These are phyloP conservation scores for Sphaerophoria rueppellii DNA, from an alignment of 2,888 invertebrate genomes.

Conservation along the genomic window DNA sequence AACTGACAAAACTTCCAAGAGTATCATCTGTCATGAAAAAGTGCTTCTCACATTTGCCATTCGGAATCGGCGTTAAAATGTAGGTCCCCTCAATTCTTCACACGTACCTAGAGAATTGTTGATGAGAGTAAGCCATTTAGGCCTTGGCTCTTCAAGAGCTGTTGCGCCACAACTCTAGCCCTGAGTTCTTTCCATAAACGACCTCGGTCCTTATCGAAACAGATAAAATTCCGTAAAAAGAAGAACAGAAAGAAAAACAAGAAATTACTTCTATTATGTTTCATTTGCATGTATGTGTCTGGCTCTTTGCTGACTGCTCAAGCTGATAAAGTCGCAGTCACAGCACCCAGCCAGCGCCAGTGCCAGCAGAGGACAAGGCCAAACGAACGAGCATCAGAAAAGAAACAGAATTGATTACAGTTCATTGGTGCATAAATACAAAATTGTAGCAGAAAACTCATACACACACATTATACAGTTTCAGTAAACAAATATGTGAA, in stretches of 20 bases:
- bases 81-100: too few relatives aligned
- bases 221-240: conserved; percentile 24
- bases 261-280: conserved; percentile 25
- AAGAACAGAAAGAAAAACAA: not conserved
- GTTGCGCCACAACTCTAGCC: not conserved
- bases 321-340: not conserved
- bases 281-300: conserved; percentile 60
- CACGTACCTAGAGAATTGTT: too few relatives aligned
- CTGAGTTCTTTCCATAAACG: conserved; percentile 14
- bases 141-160: too few relatives aligned
- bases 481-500: not conserved
- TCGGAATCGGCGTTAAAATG: too few relatives aligned
- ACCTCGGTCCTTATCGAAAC: conserved; percentile 17
- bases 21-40: too few relatives aligned
- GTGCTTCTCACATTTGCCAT: too few relatives aligned
- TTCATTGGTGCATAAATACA: conserved; percentile 74
- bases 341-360: too few relatives aligned
- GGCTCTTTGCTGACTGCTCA: conserved; percentile 4
- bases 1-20: too few relatives aligned
- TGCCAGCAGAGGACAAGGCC: not conserved
- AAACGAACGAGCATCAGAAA: conserved; percentile 36
- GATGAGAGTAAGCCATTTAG: too few relatives aligned
- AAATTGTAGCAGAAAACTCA: conserved; percentile 40
- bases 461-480: not conserved
- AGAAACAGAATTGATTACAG: conserved; percentile 74